phyloP scores from a whole-genome alignment of 1,140 invertebrate species.

The Daktulosphaira vitifoliae region DNA sequence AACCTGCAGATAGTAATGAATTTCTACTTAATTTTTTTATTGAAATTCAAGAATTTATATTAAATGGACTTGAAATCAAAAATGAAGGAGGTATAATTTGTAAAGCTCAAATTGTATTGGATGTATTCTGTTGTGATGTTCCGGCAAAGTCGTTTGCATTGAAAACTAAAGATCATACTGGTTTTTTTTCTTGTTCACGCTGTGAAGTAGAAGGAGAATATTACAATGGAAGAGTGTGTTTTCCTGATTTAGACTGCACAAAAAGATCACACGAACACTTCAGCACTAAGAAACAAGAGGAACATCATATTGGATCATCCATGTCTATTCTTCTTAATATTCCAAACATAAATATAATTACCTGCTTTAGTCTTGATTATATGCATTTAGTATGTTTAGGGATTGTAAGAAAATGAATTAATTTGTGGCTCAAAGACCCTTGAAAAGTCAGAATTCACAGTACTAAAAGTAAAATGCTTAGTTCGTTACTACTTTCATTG shows the following conservation, averaged over 20 bases:
- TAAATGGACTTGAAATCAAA: neutral
- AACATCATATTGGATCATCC: too few relatives aligned
- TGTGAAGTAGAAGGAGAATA: neutral
- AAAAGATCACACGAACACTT: too few relatives aligned
- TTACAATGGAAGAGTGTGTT: neutral
- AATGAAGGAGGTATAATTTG: too few relatives aligned
- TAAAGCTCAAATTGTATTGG: too few relatives aligned
- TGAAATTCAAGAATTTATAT: neutral
- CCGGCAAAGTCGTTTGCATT: too few relatives aligned
- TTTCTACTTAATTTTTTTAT: neutral
- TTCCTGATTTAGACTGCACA: too few relatives aligned
- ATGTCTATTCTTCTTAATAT: neutral
- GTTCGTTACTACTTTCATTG: too few relatives aligned
- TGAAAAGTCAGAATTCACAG: too few relatives aligned
- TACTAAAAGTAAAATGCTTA: too few relatives aligned
- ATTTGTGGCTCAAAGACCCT: neutral
- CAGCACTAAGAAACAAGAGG: too few relatives aligned
- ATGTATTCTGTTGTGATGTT: too few relatives aligned
- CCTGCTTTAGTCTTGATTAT: neutral
- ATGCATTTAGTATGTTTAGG: slow-evolving; percentile 8
- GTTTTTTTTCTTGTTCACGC: too few relatives aligned
- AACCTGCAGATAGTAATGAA: neutral
- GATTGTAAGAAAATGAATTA: neutral
- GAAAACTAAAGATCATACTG: neutral
- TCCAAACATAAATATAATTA: neutral